These are phyloP conservation scores for Chamaea fasciata DNA, from an alignment of 2,113 vertebrate genomes.

Conservation along the genomic window DNA sequence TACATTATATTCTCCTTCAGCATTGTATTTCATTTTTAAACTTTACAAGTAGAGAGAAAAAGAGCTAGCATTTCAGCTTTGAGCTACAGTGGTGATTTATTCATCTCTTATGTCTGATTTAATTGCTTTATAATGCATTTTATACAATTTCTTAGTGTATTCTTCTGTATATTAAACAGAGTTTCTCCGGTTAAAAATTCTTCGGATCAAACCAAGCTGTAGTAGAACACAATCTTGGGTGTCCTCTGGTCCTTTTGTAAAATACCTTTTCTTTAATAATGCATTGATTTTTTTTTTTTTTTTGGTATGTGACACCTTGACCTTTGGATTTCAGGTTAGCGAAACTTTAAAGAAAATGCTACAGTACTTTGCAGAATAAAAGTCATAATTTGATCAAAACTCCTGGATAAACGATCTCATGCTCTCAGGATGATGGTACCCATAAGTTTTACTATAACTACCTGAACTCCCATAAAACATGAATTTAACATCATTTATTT, in stretches of 20 bases:
- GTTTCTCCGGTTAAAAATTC: not conserved
- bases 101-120: not conserved
- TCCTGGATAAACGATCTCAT: not conserved
- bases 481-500: not conserved
- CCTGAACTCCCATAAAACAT: not conserved
- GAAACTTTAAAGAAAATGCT: not conserved
- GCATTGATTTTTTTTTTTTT: not conserved
- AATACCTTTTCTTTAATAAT: not conserved
- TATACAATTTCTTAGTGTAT: not conserved
- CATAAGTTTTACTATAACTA: not conserved
- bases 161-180: not conserved
- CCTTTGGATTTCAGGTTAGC: not conserved
- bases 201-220: not conserved
- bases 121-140: not conserved
- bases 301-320: not conserved
- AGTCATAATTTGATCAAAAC: not conserved
- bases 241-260: not conserved
- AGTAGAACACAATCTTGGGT: not conserved
- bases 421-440: not conserved
- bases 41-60: not conserved
- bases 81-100: not conserved
- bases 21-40: not conserved
- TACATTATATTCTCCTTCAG: not conserved
- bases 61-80: not conserved
- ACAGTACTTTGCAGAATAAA: not conserved